A percentile compares a stretch with the other conserved stretches of the same genome.
Conservation (phyloP, 2,797 vertebrate genomes). For the Hapalemur alaotrensis region DNA sequence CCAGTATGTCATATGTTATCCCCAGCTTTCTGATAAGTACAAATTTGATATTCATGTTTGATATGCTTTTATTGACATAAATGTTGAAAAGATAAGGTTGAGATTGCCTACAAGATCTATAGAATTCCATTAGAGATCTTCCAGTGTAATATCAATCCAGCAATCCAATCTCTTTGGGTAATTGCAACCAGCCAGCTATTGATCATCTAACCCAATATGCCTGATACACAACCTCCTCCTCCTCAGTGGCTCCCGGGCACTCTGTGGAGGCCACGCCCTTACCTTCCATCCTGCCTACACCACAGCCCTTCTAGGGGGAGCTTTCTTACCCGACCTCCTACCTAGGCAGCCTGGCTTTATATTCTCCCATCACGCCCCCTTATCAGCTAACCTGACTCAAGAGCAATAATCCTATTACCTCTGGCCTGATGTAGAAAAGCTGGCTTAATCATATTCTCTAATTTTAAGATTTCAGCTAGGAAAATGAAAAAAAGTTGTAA, state of each 20-base stretch:
- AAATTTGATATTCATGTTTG: slow-evolving; percentile 21
- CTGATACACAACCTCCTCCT: neutral
- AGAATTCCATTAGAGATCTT: neutral
- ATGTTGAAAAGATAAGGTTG: slow-evolving; percentile 12
- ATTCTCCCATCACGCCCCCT: neutral
- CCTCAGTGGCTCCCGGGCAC: neutral
- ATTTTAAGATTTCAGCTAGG: neutral
- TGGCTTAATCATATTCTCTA: neutral
- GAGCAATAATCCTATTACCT: neutral
- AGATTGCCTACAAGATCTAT: neutral
- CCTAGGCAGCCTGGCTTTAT: neutral
- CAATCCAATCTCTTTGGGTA: neutral
- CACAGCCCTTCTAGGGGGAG: neutral
- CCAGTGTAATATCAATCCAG: neutral
- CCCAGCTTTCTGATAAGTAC: slow-evolving; percentile 8
- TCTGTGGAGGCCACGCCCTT: neutral
- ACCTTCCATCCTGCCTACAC: too few relatives aligned
- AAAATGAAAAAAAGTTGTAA: neutral
- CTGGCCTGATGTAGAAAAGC: neutral
- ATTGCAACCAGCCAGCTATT: neutral
- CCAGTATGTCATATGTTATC: neutral
- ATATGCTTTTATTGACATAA: neutral
- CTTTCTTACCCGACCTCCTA: neutral
- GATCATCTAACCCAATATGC: neutral
- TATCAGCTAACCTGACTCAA: neutral